Percentiles rank a stretch among this genome's conserved stretches.
These are phyloP conservation scores for Mylabris phalerata DNA, from an alignment of 1,140 invertebrate species.

Conservation along the genomic window DNA sequence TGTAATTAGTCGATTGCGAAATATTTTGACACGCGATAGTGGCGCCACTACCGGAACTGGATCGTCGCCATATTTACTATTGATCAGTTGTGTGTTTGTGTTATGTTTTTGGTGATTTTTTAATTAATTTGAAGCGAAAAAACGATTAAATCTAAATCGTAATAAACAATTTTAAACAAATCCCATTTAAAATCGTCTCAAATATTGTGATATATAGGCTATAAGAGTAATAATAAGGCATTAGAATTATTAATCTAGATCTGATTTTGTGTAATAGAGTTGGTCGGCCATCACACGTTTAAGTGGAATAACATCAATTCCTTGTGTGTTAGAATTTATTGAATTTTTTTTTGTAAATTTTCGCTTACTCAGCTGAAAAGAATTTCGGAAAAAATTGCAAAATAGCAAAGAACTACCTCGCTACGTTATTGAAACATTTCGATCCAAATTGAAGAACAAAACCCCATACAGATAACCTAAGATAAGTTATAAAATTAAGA, in stretches of 20 bases:
- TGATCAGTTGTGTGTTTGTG: not conserved
- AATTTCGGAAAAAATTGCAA: conserved; percentile 10
- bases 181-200: not conserved
- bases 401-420: conserved; percentile 30
- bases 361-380: no score
- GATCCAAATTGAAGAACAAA: no score
- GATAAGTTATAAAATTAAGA: no score
- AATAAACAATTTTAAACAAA: not conserved
- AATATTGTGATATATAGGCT: not conserved
- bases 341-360: not conserved
- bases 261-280: conserved; percentile 35
- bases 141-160: not conserved
- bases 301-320: conserved; percentile 41
- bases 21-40: no score
- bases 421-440: not conserved
- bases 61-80: not conserved
- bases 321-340: conserved; percentile 28
- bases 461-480: no score
- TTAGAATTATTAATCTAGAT: not conserved
- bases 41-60: not conserved
- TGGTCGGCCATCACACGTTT: conserved; percentile 38
- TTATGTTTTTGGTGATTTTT: not conserved
- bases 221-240: not conserved
- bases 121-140: not conserved
- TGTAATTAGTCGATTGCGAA: no score